phyloP scores from a whole-genome alignment of 2,888 invertebrate genomes.

The Chirona hameri region DNA sequence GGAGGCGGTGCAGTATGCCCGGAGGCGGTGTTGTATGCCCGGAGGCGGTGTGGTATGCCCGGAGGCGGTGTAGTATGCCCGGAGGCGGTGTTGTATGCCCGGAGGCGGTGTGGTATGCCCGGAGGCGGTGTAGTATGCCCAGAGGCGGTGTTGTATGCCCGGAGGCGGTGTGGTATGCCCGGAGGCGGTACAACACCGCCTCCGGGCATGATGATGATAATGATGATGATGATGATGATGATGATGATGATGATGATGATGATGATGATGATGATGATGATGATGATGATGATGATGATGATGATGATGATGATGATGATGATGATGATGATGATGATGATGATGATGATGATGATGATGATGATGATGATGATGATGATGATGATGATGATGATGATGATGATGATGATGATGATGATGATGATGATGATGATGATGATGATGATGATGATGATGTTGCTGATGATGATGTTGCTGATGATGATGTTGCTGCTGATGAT shows the following conservation, averaged over 20 bases:
- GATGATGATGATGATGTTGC: too few relatives aligned
- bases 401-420: neutral
- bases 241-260: neutral
- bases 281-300: neutral
- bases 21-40: too few relatives aligned
- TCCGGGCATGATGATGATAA: neutral
- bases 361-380: neutral
- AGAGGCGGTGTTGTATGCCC: too few relatives aligned
- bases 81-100: too few relatives aligned
- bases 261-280: neutral
- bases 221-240: conserved; percentile 1
- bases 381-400: neutral
- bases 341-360: neutral
- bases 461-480: too few relatives aligned
- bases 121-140: too few relatives aligned
- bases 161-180: too few relatives aligned
- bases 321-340: neutral
- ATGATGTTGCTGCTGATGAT: too few relatives aligned
- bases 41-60: too few relatives aligned
- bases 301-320: neutral
- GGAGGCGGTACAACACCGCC: neutral
- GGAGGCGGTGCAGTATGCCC: too few relatives aligned
- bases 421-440: neutral
- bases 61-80: too few relatives aligned
- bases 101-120: too few relatives aligned